Evolutionary conservation across 1,140 invertebrate species (phyloP).

Genomic region (Listronotus oregonensis): DNA sequence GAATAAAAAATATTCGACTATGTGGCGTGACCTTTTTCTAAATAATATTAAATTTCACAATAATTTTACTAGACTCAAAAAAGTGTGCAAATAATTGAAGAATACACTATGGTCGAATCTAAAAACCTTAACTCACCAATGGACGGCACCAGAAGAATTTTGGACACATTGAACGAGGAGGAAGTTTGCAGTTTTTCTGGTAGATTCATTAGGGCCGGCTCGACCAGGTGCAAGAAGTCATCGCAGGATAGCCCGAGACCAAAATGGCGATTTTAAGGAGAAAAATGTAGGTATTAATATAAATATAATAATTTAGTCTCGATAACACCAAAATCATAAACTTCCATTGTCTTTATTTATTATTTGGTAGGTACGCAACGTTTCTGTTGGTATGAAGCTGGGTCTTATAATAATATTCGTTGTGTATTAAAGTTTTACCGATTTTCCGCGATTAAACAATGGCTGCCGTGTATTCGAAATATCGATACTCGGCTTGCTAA

Average conservation of each 20-base stretch:
- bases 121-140: not conserved
- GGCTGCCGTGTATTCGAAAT: too few species aligned
- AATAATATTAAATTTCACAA: not conserved
- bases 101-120: not conserved
- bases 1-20: too few species aligned
- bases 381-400: too few species aligned
- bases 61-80: constrained; percentile 13
- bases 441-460: too few species aligned
- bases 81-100: constrained; percentile 13
- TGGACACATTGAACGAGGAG: constrained; percentile 37
- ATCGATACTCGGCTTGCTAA: too few species aligned
- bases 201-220: constrained; percentile 29
- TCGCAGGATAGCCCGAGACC: constrained; percentile 26
- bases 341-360: too few species aligned
- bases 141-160: constrained; percentile 25
- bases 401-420: too few species aligned
- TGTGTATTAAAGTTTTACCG: too few species aligned
- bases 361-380: too few species aligned
- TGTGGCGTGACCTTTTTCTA: too few species aligned
- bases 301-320: not conserved
- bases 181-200: constrained; percentile 24
- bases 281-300: not conserved
- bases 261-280: constrained; percentile 35
- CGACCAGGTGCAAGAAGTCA: constrained; percentile 6
- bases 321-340: too few species aligned